Conservation (phyloP, 2,113 vertebrate genomes). For the Perca schrenkii region DNA sequence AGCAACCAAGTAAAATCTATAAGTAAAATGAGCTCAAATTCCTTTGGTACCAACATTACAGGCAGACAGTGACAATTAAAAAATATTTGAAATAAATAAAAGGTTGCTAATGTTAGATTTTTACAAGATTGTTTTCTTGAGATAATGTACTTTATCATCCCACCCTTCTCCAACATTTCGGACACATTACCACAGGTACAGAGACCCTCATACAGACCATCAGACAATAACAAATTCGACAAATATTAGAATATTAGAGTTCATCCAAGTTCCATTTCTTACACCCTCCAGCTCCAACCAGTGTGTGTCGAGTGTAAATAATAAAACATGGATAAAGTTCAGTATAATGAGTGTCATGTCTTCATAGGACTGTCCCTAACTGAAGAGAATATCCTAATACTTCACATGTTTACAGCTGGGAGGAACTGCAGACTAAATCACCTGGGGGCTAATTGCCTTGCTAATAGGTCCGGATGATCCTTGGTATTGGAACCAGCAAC, state of each 20-base stretch:
- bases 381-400: background rate
- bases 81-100: background rate
- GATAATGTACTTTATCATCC: background rate
- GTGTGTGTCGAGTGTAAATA: background rate
- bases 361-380: background rate
- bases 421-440: background rate
- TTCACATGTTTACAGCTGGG: background rate
- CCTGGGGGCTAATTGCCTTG: background rate
- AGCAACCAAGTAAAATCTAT: no score
- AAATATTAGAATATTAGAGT: background rate
- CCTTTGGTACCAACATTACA: background rate
- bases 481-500: background rate
- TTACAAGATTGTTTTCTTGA: background rate
- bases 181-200: background rate
- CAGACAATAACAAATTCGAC: background rate
- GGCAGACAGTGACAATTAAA: background rate
- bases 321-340: background rate
- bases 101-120: background rate
- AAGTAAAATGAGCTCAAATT: background rate
- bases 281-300: background rate
- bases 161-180: no score
- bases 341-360: background rate
- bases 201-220: background rate
- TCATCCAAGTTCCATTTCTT: rapidly evolving
- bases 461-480: background rate